Base-by-base conservation (phyloP, 2,888 invertebrate species). In the Rhagonycha fulva region DNA sequence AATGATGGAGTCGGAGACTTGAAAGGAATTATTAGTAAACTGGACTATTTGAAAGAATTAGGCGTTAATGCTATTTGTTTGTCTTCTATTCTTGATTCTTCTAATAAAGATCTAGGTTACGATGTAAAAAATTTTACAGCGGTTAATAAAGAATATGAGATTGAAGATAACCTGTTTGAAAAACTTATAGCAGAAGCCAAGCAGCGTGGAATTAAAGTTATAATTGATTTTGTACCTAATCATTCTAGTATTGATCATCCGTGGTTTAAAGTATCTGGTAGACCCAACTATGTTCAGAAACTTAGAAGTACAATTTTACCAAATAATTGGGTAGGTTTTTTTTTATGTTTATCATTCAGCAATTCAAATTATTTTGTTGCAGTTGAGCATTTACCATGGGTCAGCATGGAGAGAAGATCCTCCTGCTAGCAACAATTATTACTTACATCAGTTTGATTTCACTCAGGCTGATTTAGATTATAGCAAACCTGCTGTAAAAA, bases 1-100 rank as follows among this genome's bases (percentile, higher is more conserved):
- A 93, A 92, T 0, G 94, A 96, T 86, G 97, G 97, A n/a, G 90
- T 94, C 14, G 98, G 98, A 0, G 97, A 98, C 86, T 88, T 97
- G 12, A 90, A 91, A 86, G 97, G 96, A 91, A 88, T 83, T 10
- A 84, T 83, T 28, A 81, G 83, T 61, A 86, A 85, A 81, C 81
- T 84, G 63, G 74, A 83, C 9, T 82, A 85, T 80, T 78, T 87
- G 5, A 80, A 82, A 68, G 92, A 94, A 7, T 88, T 94, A 0
- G 94, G 95, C 0, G 90, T 96, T 0, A 92, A 91, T 9, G 94
- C 93, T 0, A 90, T 95, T 73, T 96, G 96, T 96, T 88, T 97
- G 76, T 96, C 95, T 0, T 96, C 97, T 0, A 94, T 97, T 82
- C 96, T 93, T 87, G 89, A 89, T 74, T 96, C 96, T 0, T 96